Evolutionary conservation across 2,888 invertebrate species (phyloP), one percentile per base, ranked within the genome.

Genomic region (Spilarctia lutea): DNA sequence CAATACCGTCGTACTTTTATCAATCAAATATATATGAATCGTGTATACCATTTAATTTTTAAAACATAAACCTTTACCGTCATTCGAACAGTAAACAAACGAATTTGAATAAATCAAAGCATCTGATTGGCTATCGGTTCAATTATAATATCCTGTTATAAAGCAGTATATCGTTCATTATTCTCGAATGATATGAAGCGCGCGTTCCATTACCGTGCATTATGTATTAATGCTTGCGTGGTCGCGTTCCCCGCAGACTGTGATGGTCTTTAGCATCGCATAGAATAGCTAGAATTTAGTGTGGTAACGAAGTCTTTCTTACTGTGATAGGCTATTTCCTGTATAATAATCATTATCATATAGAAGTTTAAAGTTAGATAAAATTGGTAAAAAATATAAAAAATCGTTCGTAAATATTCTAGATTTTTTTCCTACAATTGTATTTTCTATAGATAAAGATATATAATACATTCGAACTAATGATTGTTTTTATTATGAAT

Each of bases 161-260:
- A 67, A 80, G 81, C 79, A 75, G 79, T 78, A 76, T 76, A 79
- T 73, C 76, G 81, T 81, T 79, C 77, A 81, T 85, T 86, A 86
- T 84, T 79, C 69, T 60, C 75, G 71, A 78, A 81, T 77, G 78
- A 79, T 81, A 79, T 80, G 80, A 78, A 72, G 82, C 72, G 71
- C 67, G 85, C 86, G 87, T 88, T 91, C 93, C 92, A 92, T 93
- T 93, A 92, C 90, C 82, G 89, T 81, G 87, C 92, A 93, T 93
- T 91, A 92, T 77, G 83, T 92, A 93, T 93, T 92, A 89, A 93
- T 88, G 88, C 85, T 74, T 70, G 65, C 76, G 83, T 75, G 80
- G 82, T 80, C 81, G 79, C 75, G 78, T 72, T 84, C 79, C 83
- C 84, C 83, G 74, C 84, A 84, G 77, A 80, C 83, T 80, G 76